Evolutionary conservation across 2,888 invertebrate species (phyloP), one percentile per base, ranked within the genome.

Genomic region (Leptodirus hochenwartii): DNA sequence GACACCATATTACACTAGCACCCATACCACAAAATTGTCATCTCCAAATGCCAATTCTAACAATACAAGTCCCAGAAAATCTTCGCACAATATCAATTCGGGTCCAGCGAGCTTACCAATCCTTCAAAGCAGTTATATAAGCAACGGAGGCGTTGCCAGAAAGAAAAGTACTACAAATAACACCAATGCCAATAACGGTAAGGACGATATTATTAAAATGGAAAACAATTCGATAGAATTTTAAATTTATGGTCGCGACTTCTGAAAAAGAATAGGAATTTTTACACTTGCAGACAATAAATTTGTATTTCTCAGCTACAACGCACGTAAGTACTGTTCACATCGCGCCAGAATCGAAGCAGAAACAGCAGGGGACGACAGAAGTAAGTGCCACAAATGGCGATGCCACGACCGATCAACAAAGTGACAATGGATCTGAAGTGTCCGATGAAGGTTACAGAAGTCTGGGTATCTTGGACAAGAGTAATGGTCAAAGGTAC

Each of bases 371-470:
- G 41, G 52, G 58, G 2, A 49, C 46, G 13, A 38, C 56, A 13
- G 51, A 52, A 35, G 43, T 41, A 2, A 38, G 43, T 5, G 43
- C n/a, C n/a, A n/a, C n/a, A 0, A 53, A 53, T n/a, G n/a, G n/a
- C n/a, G 35, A 39, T 20, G 36, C 40, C 20, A 53, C 32, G 17
- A 36, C 53, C 9, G 47, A 72, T 37, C 69, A 71, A 5, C 6
- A n/a, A 8, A 74, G 79, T 30, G 79, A 81, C 49, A 79, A 80
- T 41, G 78, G 80, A 6, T 80, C 80, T 33, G 81, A 82, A 50
- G 78, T 81, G 14, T 81, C 80, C 15, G 82, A 82, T 51, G 82
- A 82, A 46, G 82, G 82, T 1, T 82, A 82, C 51, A 66, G 81
- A 44, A 81, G 81, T 47, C 54, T 81, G 44, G 80, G 80, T 1